A percentile compares a stretch with the other conserved stretches of the same genome.
phyloP scores from a whole-genome alignment of 1,140 invertebrate genomes.

The Sipha flava region DNA sequence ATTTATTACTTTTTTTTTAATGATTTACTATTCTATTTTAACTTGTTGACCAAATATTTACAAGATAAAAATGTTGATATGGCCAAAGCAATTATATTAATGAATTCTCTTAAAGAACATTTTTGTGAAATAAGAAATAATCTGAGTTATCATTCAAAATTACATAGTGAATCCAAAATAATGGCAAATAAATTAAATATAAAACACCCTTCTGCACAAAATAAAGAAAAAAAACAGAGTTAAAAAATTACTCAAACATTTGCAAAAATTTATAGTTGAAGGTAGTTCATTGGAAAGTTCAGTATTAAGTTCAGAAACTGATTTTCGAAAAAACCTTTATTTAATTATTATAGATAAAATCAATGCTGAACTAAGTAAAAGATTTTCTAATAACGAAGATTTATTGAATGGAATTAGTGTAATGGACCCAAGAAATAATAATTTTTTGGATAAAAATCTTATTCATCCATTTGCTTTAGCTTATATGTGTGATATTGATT shows the following conservation, averaged over 20 bases:
- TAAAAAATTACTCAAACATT: background rate
- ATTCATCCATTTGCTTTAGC: background rate
- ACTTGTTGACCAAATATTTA: background rate
- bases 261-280: background rate
- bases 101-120: background rate
- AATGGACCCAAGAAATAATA: background rate
- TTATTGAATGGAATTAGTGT: background rate
- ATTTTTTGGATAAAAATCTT: background rate
- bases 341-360: slow-evolving; percentile 1
- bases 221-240: background rate
- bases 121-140: background rate
- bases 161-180: background rate
- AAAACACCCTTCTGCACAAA: background rate
- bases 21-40: background rate
- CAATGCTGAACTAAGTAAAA: background rate
- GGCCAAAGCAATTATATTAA: background rate
- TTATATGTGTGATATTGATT: background rate
- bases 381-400: background rate
- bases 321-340: background rate
- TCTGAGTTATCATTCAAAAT: background rate
- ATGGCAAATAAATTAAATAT: background rate
- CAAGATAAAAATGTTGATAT: slow-evolving; percentile 11
- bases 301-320: background rate
- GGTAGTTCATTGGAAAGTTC: background rate
- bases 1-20: background rate